A percentile compares a stretch with the other conserved stretches of the same genome.
phyloP scores from a whole-genome alignment of 2,113 vertebrate genomes.

The Elachura formosa region DNA sequence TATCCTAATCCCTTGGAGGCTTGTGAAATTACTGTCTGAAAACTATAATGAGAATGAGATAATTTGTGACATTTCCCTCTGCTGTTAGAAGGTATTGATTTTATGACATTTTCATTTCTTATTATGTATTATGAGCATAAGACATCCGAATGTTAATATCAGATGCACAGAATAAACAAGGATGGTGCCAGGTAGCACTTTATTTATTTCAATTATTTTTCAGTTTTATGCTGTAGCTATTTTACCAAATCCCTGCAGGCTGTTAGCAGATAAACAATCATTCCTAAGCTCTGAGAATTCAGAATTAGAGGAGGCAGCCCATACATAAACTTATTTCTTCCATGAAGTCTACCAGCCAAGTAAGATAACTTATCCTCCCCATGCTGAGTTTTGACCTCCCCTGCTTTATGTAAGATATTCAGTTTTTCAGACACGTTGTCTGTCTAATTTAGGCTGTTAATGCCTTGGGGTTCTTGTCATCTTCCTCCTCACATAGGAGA shows the following conservation, averaged over 20 bases:
- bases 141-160: conserved; percentile 55
- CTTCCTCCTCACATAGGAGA: not conserved
- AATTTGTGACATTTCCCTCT: conserved; percentile 66
- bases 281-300: conserved; percentile 7
- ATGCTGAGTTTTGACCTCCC: not conserved
- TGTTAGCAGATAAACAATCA: conserved; percentile 39
- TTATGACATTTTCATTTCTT: conserved; percentile 59
- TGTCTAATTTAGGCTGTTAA: conserved; percentile 5
- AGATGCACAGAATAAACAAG: conserved; percentile 32
- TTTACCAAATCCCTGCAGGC: conserved; percentile 37
- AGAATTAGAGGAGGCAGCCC: conserved; percentile 2
- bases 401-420: conserved; percentile 2
- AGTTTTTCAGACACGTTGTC: not conserved
- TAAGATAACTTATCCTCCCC: not conserved
- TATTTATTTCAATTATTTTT: conserved; percentile 64
- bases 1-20: conserved; percentile 44
- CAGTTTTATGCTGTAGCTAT: conserved; percentile 46
- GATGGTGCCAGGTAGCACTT: conserved; percentile 41
- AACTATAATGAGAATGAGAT: conserved; percentile 62
- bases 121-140: conserved; percentile 34
- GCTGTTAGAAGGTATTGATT: conserved; percentile 63
- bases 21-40: conserved; percentile 61
- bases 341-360: not conserved
- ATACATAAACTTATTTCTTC: conserved; percentile 24
- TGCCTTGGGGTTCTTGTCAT: not conserved